Evolutionary conservation across 2,888 invertebrate genomes (phyloP), one percentile per base, ranked within the genome.

Genomic region (Eupithecia dodoneata): DNA sequence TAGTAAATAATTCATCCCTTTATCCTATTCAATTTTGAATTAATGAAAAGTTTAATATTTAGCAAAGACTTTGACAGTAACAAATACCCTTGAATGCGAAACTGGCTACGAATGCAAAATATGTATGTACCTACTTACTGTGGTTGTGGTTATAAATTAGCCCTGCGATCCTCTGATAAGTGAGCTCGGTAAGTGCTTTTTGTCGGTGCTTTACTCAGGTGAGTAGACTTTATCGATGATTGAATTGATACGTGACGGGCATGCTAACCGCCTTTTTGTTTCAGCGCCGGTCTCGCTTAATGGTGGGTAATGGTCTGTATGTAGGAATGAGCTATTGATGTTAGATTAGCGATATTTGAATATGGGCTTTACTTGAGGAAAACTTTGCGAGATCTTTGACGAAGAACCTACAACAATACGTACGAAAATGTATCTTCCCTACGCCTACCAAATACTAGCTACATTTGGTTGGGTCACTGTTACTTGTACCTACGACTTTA

Each of bases 201-300:
- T 92, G 91, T 90, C 88, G 88, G 86, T 89, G 86, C 88, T 89
- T 88, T 88, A 90, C 89, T 89, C 89, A 92, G 92, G 90, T 91
- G 90, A 92, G 90, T 91, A 89, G 90, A 90, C 91, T 92, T 93
- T 93, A 94, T 93, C 92, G 90, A 88, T 87, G 90, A 89, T 88
- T 88, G 90, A 93, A 93, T 93, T 93, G 92, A 93, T 91, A 92
- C 91, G 90, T 89, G 92, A 86, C 84, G 84, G 86, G 92, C 91
- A 93, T 93, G 84, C 85, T 90, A 91, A 93, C 89, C 85, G 74
- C 77, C 79, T 80, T 81, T 81, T 83, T 81, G 83, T 81, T 81
- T 76, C 73, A 80, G 82, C 77, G 79, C 80, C 76, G 75, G 80
- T 82, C 82, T 82, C 83, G 80, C 78, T 83, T 84, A 80, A 79